These are phyloP conservation scores for Boleophthalmus pectinirostris DNA, from an alignment of 2,113 vertebrate genomes.

Conservation along the genomic window DNA sequence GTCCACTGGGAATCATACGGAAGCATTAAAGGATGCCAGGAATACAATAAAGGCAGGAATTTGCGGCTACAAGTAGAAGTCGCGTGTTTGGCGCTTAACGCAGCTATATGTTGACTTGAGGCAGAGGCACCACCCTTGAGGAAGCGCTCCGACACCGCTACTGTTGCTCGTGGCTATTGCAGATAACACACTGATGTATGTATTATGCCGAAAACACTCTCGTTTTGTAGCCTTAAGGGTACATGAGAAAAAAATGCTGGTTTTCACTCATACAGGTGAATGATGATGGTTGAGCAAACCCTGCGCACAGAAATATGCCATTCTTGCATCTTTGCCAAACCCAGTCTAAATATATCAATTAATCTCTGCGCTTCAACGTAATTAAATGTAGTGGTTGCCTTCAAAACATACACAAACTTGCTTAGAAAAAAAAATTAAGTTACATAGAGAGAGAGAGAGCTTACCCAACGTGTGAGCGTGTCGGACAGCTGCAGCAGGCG, in stretches of 20 bases:
- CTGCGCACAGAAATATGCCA: neutral
- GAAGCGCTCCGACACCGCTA: conserved; percentile 12
- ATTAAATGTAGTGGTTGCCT: conserved; percentile 20
- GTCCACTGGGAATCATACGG: neutral
- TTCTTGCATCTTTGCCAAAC: neutral
- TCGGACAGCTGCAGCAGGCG: conserved; percentile 41
- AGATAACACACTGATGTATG: neutral
- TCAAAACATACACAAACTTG: conserved; percentile 15
- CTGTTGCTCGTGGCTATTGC: conserved; percentile 7
- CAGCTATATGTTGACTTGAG: conserved; percentile 28
- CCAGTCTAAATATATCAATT: neutral
- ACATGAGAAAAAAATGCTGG: too few relatives aligned
- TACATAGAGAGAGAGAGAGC: neutral
- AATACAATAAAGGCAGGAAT: rapidly evolving
- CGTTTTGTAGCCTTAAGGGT: neutral
- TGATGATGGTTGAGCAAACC: neutral
- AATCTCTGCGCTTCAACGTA: conserved; percentile 13
- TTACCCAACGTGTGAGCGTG: conserved; percentile 45
- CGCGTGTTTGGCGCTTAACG: conserved; percentile 34
- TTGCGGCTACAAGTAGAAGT: conserved; percentile 23
- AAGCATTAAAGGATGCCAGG: conserved; percentile 3
- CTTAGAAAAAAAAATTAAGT: neutral
- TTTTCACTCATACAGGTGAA: conserved; percentile 4
- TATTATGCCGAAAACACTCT: neutral
- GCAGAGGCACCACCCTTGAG: conserved; percentile 41